Conservation (phyloP, 2,113 vertebrate genomes). For the Anoura caudifer region DNA sequence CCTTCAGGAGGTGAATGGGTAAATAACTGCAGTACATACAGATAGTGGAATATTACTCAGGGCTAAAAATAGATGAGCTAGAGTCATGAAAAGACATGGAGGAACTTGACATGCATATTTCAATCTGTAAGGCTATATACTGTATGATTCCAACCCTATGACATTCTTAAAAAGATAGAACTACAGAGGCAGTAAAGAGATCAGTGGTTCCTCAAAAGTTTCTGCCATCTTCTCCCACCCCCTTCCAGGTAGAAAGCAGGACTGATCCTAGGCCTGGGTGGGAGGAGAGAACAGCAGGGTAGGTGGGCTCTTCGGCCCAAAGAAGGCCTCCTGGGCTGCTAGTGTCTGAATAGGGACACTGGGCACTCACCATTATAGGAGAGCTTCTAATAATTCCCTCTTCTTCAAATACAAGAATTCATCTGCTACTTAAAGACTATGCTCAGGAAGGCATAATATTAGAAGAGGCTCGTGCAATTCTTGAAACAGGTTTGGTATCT, state of each 20-base stretch:
- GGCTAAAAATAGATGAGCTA: not conserved
- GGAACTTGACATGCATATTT: not conserved
- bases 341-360: not conserved
- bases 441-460: slow-evolving; percentile 16
- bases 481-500: not conserved
- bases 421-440: not conserved
- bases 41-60: not conserved
- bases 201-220: not conserved
- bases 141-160: not conserved
- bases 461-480: not conserved
- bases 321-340: not conserved
- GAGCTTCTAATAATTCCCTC: no score
- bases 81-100: not conserved
- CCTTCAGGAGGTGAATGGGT: not conserved
- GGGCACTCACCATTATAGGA: not conserved
- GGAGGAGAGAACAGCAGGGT: not conserved
- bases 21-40: not conserved
- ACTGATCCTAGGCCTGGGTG: not conserved
- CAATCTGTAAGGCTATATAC: not conserved
- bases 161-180: not conserved
- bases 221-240: not conserved
- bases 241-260: not conserved
- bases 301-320: not conserved
- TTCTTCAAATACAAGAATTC: not conserved
- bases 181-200: not conserved